phyloP scores from a whole-genome alignment of 2,888 invertebrate species.

The Ophion slaviceki region DNA sequence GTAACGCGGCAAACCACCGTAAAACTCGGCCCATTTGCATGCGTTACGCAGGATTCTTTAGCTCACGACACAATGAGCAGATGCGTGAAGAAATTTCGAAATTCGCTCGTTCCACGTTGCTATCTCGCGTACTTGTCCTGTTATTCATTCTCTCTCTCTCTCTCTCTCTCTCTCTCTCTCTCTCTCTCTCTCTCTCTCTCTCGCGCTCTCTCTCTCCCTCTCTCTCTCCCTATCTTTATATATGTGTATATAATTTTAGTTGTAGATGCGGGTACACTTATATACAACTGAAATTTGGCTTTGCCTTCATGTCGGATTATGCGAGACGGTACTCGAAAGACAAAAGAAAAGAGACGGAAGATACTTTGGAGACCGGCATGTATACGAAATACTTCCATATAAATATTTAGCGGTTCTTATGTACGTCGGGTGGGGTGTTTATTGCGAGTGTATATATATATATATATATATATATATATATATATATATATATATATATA shows the following conservation, averaged over 20 bases:
- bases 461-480: too few species aligned
- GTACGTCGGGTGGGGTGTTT: constrained; percentile 25
- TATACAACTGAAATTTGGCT: constrained; percentile 15
- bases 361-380: background rate
- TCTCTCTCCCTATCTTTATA: background rate
- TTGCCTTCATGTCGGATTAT: constrained; percentile 5
- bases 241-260: background rate
- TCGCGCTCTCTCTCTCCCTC: background rate
- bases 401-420: constrained; percentile 42
- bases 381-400: constrained; percentile 23
- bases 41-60: constrained; percentile 55
- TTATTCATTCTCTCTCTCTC: background rate
- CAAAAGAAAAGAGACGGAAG: constrained; percentile 3
- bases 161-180: background rate
- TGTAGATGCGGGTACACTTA: background rate
- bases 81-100: constrained; percentile 63
- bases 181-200: background rate
- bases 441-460: background rate
- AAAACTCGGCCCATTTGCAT: constrained; percentile 63
- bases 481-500: too few species aligned
- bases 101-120: constrained; percentile 28
- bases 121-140: background rate
- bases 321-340: background rate
- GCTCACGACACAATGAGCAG: constrained; percentile 18
- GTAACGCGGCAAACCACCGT: constrained; percentile 13